phyloP scores from a whole-genome alignment of 2,113 vertebrate species.

The Hylia prasina region DNA sequence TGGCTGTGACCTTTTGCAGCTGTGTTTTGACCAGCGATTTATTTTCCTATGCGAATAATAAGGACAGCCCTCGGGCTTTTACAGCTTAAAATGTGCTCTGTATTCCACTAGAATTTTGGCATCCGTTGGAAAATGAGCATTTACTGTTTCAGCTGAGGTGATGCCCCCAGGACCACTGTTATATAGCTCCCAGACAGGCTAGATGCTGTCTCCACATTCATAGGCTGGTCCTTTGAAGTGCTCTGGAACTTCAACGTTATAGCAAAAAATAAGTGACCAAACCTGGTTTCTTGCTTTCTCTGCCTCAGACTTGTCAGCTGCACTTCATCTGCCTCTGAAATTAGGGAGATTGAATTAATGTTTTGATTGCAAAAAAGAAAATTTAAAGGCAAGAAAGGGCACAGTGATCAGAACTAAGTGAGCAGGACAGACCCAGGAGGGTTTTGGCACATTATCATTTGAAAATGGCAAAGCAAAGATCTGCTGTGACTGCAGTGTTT shows the following conservation, averaged over 20 bases:
- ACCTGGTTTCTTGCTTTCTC: background rate
- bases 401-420: slow-evolving; percentile 21
- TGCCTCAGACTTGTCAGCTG: background rate
- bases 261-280: background rate
- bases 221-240: background rate
- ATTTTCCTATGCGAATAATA: background rate
- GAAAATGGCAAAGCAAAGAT: slow-evolving; percentile 39
- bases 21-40: background rate
- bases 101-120: background rate
- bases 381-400: slow-evolving; percentile 22
- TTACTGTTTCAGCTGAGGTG: background rate
- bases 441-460: slow-evolving; percentile 51
- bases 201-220: background rate
- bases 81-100: background rate
- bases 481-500: background rate
- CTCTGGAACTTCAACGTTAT: background rate
- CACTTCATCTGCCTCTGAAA: background rate
- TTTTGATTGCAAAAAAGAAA: background rate
- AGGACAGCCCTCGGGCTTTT: background rate
- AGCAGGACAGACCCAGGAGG: slow-evolving; percentile 53
- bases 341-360: background rate
- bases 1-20: background rate
- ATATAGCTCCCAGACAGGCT: background rate
- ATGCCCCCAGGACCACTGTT: background rate
- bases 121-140: background rate